A percentile compares a stretch with the other conserved stretches of the same genome.
phyloP scores from a whole-genome alignment of 2,888 invertebrate species.

The Scaptomyza flava region DNA sequence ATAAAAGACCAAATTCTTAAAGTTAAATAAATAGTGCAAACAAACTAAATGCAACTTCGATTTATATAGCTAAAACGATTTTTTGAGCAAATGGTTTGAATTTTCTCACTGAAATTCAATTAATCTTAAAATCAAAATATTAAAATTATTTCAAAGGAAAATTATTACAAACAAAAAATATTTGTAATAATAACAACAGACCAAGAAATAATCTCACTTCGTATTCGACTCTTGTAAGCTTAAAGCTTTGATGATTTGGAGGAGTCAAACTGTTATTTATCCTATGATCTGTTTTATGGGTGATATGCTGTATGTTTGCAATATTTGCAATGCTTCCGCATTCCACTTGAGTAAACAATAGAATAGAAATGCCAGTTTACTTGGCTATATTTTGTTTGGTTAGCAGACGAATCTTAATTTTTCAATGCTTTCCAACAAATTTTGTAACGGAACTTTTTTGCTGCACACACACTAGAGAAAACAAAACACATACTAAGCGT shows the following conservation, averaged over 20 bases:
- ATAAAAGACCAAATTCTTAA: constrained; percentile 21
- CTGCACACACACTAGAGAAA: neutral
- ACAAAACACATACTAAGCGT: constrained; percentile 41
- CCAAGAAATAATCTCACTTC: too few relatives aligned
- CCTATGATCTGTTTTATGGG: neutral
- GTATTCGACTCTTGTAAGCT: neutral
- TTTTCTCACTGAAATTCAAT: too few relatives aligned
- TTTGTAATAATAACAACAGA: too few relatives aligned
- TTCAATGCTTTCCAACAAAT: constrained; percentile 3
- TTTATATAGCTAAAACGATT: too few relatives aligned
- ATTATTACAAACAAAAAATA: too few relatives aligned
- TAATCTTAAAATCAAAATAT: too few relatives aligned
- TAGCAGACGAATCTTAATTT: constrained; percentile 1
- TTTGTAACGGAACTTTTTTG: constrained; percentile 41
- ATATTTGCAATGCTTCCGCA: constrained; percentile 22
- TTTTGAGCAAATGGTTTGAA: too few relatives aligned
- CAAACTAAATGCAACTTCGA: neutral
- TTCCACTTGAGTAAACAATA: constrained; percentile 51
- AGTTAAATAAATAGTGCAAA: constrained; percentile 5
- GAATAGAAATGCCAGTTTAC: neutral
- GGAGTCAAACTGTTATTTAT: neutral
- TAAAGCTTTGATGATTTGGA: neutral
- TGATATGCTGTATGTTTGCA: neutral
- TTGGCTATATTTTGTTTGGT: neutral
- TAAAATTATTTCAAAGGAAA: too few relatives aligned